Base-by-base conservation (phyloP, 2,797 vertebrate species). In the Lacerta bilineata region DNA sequence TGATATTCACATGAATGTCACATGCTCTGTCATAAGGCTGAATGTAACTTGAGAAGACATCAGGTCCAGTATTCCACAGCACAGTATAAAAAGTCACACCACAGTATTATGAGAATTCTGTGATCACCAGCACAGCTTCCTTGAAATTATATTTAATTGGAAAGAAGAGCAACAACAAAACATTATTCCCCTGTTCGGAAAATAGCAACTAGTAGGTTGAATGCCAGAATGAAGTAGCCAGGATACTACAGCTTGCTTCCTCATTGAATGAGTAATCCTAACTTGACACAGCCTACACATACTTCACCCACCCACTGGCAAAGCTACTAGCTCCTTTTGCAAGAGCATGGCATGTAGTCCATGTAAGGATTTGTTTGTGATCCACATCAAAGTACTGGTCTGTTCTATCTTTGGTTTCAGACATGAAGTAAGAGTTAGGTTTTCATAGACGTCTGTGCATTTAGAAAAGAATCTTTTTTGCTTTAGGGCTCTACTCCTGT, bases 401-500 rank as follows among this genome's bases (percentile, higher is more conserved):
- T 50, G 23, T 33, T 85, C 55, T 86, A 76, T 25, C 74, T 76
- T 71, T 0, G 0, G 0, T 81, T 91, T 91, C 87, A 75, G 79
- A 85, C 68, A 94, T 59, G 89, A 89, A 92, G 86, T 33, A 80
- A 59, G 61, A 83, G 89, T 36, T 90, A 41, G 41, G 76, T 59
- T 92, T 82, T 91, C 78, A 94, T 68, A 85, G 79, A 61, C 61
- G 80, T 87, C 82, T 87, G 69, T 78, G 81, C 83, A 93, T 86
- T 93, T 86, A 92, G 86, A 85, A 90, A 91, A 86, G 43, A 92
- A 75, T 41, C 89, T 90, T 94, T 94, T 96, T 96, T 95, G 97
- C 96, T 97, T 94, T 95, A 93, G 97, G 98, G 98, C 98, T 96
- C 97, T 97, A 99, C 98, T 98, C 99, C 99, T 99, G 99, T 99